Conservation (phyloP, 92 coral and sea anemone species). For the Virgularia gustaviana region DNA sequence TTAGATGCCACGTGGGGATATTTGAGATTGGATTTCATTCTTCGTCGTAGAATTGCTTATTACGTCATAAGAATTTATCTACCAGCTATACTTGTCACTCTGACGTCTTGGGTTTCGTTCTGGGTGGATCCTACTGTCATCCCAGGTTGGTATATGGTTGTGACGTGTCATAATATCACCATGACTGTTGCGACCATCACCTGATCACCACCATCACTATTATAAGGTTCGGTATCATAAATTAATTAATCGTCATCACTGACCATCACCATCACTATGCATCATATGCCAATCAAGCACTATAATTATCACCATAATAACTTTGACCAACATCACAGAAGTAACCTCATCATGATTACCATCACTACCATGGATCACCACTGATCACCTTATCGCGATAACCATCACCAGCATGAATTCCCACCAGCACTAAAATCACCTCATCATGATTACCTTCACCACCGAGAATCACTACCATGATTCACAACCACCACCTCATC, state of each 20-base stretch:
- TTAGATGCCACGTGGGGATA: slow-evolving; percentile 24
- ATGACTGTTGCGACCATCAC: not conserved
- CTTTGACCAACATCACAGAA: not conserved
- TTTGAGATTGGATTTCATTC: not conserved
- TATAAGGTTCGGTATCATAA: not conserved
- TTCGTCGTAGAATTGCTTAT: slow-evolving; percentile 15
- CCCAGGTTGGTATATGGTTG: slow-evolving; percentile 11
- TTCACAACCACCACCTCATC: too few relatives aligned
- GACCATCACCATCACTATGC: not conserved
- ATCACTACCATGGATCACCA: too few relatives aligned
- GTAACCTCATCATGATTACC: not conserved
- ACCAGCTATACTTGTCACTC: slow-evolving; percentile 23
- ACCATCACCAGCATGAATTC: too few relatives aligned
- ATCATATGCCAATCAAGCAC: not conserved
- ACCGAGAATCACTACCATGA: too few relatives aligned
- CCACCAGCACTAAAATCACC: too few relatives aligned
- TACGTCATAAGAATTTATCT: slow-evolving; percentile 28
- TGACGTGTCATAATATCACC: not conserved
- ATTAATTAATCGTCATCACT: not conserved
- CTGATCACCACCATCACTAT: not conserved
- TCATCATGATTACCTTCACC: too few relatives aligned
- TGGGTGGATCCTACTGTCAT: slow-evolving; percentile 27
- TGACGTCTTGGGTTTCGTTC: slow-evolving; percentile 29
- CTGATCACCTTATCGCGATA: too few relatives aligned
- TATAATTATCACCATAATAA: not conserved